These are phyloP conservation scores for Trissolcus basalis DNA, from an alignment of 1,140 invertebrate species.

Conservation along the genomic window DNA sequence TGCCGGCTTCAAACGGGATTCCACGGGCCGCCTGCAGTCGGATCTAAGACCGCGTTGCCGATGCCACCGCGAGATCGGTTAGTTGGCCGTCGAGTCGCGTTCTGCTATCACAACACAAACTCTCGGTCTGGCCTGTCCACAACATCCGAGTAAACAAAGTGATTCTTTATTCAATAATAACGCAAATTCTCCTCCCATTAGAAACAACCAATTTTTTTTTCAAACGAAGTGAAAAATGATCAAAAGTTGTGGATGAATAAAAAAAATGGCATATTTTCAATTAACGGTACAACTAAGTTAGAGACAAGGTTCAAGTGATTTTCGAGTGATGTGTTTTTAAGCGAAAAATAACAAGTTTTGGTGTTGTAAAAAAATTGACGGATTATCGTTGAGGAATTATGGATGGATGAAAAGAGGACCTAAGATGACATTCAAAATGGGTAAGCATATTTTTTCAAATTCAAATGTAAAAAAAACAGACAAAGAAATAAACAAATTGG, in stretches of 20 bases:
- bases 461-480: background rate
- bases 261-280: too few species aligned
- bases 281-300: too few species aligned
- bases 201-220: too few species aligned
- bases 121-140: too few species aligned
- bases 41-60: conserved; percentile 69
- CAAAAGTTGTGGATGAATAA: too few species aligned
- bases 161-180: background rate
- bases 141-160: too few species aligned
- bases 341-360: too few species aligned
- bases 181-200: background rate
- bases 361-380: background rate
- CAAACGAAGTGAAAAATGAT: conserved; percentile 4
- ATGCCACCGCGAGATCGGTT: conserved; percentile 58
- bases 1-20: conserved; percentile 63
- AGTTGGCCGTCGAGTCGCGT: conserved; percentile 36
- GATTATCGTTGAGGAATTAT: conserved; percentile 7
- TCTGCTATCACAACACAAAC: background rate
- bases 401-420: conserved; percentile 10
- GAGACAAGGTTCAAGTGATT: background rate
- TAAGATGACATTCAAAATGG: conserved; percentile 23
- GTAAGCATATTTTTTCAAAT: conserved; percentile 44
- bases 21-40: conserved; percentile 67
- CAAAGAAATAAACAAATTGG: too few species aligned
- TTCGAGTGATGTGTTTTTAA: conserved; percentile 19